Conservation (phyloP, 2,797 vertebrate species). For the Novumbra hubbsi region DNA sequence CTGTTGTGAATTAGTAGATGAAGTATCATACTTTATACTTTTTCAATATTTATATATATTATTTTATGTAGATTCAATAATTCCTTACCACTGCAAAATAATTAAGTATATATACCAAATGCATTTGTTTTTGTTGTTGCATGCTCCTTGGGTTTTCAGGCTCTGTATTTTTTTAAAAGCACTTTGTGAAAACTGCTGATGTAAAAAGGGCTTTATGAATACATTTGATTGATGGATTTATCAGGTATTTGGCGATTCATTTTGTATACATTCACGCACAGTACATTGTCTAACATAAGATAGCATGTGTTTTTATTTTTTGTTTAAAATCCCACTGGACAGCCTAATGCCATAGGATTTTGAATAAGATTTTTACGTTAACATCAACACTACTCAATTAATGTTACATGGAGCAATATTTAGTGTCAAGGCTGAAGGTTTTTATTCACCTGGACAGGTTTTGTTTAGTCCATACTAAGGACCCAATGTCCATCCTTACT, state of each 20-base stretch:
- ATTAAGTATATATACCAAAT: not conserved
- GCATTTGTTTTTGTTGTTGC: no score
- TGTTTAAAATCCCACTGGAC: not conserved
- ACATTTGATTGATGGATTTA: no score
- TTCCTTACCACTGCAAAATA: not conserved
- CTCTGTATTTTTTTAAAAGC: no score
- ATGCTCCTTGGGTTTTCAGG: no score
- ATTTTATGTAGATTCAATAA: not conserved
- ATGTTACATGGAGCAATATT: not conserved
- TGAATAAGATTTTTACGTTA: not conserved
- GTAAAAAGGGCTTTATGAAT: no score
- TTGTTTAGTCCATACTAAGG: not conserved
- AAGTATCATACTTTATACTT: no score
- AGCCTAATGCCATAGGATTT: not conserved
- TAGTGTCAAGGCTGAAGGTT: not conserved
- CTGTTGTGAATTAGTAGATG: not conserved
- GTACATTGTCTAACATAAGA: not conserved
- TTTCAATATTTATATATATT: not conserved
- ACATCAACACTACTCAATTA: not conserved
- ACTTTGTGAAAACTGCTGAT: no score
- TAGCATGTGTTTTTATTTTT: not conserved
- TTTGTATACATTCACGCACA: not conserved
- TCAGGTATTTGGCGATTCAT: not conserved
- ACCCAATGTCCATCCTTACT: not conserved
- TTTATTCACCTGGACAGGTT: not conserved